Evolutionary conservation across 2,113 vertebrate species (phyloP).

Genomic region (Scomber colias): DNA sequence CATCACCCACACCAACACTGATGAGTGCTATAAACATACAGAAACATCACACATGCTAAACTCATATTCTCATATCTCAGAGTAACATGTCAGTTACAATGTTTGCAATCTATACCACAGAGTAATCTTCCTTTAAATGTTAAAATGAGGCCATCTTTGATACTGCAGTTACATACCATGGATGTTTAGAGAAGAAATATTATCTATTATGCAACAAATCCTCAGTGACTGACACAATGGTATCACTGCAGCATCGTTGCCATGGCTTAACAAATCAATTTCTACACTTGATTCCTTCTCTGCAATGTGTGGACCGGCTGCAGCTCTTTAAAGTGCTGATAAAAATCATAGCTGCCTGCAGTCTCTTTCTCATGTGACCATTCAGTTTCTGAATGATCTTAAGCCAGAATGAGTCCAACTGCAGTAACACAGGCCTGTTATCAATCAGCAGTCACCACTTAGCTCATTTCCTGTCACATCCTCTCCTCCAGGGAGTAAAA

Average conservation of each 20-base stretch:
- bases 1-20: slow-evolving; percentile 44
- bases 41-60: slow-evolving; percentile 47
- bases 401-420: slow-evolving; percentile 27
- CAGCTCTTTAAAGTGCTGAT: slow-evolving; percentile 49
- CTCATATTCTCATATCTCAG: slow-evolving; percentile 34
- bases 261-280: slow-evolving; percentile 45
- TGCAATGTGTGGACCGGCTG: slow-evolving; percentile 24
- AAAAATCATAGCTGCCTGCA: slow-evolving; percentile 22
- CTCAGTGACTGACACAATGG: slow-evolving; percentile 44
- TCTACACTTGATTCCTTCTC: neutral
- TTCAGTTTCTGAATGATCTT: slow-evolving; percentile 55
- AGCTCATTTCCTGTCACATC: slow-evolving; percentile 50
- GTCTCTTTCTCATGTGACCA: slow-evolving; percentile 41
- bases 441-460: slow-evolving; percentile 47
- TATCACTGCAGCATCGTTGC: slow-evolving; percentile 21
- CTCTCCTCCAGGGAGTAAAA: slow-evolving; percentile 27
- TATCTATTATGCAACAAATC: slow-evolving; percentile 48
- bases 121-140: slow-evolving; percentile 56
- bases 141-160: slow-evolving; percentile 61
- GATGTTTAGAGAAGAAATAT: slow-evolving; percentile 18
- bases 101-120: slow-evolving; percentile 27
- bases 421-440: slow-evolving; percentile 16
- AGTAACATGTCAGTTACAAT: slow-evolving; percentile 23
- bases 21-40: slow-evolving; percentile 50
- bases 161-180: slow-evolving; percentile 20